Base-by-base conservation (phyloP, 2,797 vertebrate species). In the Microctenopoma lineatum region DNA sequence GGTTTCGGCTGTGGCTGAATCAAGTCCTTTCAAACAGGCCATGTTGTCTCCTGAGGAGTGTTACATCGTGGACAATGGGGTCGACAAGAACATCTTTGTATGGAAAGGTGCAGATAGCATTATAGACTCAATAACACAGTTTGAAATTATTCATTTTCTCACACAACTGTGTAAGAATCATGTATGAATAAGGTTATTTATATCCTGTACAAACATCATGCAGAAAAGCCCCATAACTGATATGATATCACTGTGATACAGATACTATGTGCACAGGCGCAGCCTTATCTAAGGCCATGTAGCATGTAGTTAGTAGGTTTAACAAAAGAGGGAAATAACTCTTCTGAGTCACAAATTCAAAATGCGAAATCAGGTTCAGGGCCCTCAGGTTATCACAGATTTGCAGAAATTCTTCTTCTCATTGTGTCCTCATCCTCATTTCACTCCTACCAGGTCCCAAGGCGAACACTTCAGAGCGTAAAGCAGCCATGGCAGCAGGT, bases 41-140 rank as follows among this genome's bases (percentile, higher is more conserved):
- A 91, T 92, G 88, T 70, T 95, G 66, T 76, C 82, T 25, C 77
- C 82, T 1, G 83, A 86, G 5, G 95, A 95, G 44, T 95, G 94
- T 83, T 95, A 87, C 90, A 94, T 95, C 71, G 73, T 95, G 74
- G 95, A 95, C 88, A 95, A 95, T 1, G 94, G 93, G 1, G 55
- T 65, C 66, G 92, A 94, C 80, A 74, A 15, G 5, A 94, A 89
- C 75, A 88, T 95, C 79, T 95, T 95, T 56, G 86, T 95, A 14
- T 95, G 95, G 95, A 95, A 95, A 93, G 95, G 95, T 95, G 71
- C 5, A 6, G 0, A 14, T 51, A 47, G 27, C 10, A 13, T 15
- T 4, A 26, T 12, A 48, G 39, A 27, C 54, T 56, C 16, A 59
- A 6, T 29, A 34, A 52, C 45, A 34, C 18, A 9, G 15, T 53